These are phyloP conservation scores for Pachycephala philippinensis DNA, from an alignment of 2,113 vertebrate species.

Conservation along the genomic window DNA sequence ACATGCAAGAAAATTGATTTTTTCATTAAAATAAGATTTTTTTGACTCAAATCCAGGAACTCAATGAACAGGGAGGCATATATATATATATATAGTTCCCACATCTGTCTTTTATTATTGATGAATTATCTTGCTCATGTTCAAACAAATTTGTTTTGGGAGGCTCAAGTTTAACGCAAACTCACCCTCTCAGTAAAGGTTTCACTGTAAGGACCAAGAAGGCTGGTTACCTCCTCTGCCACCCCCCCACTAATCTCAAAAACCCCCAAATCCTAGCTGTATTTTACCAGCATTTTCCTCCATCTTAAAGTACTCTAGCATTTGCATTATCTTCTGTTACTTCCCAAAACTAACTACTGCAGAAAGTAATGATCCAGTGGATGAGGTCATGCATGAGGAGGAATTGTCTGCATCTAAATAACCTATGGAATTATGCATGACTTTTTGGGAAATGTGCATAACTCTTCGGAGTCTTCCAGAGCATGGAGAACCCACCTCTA, in stretches of 20 bases:
- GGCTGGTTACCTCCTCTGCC: not conserved
- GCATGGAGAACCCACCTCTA: accelerated
- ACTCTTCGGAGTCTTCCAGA: not conserved
- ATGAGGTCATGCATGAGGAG: not conserved
- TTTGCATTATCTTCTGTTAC: not conserved
- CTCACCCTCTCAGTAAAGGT: not conserved
- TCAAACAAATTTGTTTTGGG: not conserved
- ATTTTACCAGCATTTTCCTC: not conserved
- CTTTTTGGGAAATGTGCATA: not conserved
- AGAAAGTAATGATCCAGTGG: not conserved
- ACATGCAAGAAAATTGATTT: not conserved
- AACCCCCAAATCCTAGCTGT: not conserved
- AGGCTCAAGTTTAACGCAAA: not conserved
- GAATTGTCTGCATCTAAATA: not conserved
- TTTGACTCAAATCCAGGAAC: not conserved
- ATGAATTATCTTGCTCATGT: not conserved
- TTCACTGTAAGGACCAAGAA: not conserved
- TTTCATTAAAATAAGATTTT: not conserved
- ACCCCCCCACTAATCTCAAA: accelerated
- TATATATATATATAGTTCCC: not conserved
- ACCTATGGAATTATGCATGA: not conserved
- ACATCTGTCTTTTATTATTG: not conserved
- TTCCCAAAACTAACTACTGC: not conserved
- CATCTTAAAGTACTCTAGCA: not conserved
- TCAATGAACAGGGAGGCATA: not conserved